These are phyloP conservation scores for Spisula solida DNA, from an alignment of 2,888 invertebrate genomes.

Conservation along the genomic window DNA sequence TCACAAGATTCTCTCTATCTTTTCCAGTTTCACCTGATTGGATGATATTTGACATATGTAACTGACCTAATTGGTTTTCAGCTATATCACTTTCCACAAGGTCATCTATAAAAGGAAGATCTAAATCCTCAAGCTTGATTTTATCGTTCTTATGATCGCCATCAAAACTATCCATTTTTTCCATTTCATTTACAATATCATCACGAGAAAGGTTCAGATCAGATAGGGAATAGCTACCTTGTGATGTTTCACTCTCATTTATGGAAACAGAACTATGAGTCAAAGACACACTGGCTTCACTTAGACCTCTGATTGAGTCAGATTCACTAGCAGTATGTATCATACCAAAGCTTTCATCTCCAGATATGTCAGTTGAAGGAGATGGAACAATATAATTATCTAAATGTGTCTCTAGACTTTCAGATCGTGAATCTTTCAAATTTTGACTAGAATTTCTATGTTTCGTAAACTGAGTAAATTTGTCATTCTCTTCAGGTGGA, in stretches of 20 bases:
- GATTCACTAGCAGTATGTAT: constrained; percentile 62
- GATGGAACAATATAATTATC: constrained; percentile 52
- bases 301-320: constrained; percentile 63
- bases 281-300: constrained; percentile 65
- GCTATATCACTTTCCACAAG: constrained; percentile 64
- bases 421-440: constrained; percentile 34
- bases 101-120: constrained; percentile 65
- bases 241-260: constrained; percentile 69
- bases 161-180: constrained; percentile 60
- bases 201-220: constrained; percentile 66
- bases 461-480: constrained; percentile 73
- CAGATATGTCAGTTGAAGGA: constrained; percentile 54
- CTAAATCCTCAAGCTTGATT: constrained; percentile 65
- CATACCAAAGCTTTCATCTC: constrained; percentile 59
- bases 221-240: constrained; percentile 67
- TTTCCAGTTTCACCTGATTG: constrained; percentile 25
- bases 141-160: constrained; percentile 55
- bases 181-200: constrained; percentile 62
- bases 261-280: constrained; percentile 67
- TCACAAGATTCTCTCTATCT: not conserved
- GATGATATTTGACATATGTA: constrained; percentile 55
- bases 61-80: constrained; percentile 52
- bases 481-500: constrained; percentile 82
- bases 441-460: constrained; percentile 43
- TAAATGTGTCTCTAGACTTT: constrained; percentile 39